Evolutionary conservation across 2,888 invertebrate genomes (phyloP).

Genomic region (Malthinus seriepunctatus): DNA sequence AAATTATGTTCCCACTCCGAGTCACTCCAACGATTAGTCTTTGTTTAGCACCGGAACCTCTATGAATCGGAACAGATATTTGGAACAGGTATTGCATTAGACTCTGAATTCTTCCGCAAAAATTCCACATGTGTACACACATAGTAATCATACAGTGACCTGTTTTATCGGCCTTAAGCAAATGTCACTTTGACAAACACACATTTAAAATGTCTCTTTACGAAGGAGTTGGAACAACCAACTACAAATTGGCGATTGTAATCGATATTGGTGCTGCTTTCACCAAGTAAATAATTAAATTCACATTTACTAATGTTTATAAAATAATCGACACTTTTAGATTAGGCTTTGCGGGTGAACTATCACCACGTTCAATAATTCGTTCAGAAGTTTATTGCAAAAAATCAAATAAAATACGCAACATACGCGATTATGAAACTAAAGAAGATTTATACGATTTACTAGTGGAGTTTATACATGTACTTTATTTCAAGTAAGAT

Average conservation of each 20-base stretch:
- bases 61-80: too few relatives aligned
- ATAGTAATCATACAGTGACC: too few relatives aligned
- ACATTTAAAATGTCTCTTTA: constrained; percentile 70
- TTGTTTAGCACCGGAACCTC: too few relatives aligned
- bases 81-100: too few relatives aligned
- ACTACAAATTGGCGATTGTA: constrained; percentile 88
- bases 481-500: constrained; percentile 81
- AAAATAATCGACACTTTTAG: constrained; percentile 56
- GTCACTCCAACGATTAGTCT: too few relatives aligned
- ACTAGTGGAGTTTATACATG: constrained; percentile 85
- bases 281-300: constrained; percentile 71
- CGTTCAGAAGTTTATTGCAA: constrained; percentile 75
- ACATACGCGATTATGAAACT: constrained; percentile 67
- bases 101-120: too few relatives aligned
- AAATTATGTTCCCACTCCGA: too few relatives aligned
- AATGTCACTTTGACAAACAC: too few relatives aligned
- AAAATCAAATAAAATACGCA: constrained; percentile 62
- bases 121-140: too few relatives aligned
- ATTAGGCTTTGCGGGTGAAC: constrained; percentile 91
- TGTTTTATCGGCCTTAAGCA: too few relatives aligned
- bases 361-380: constrained; percentile 85
- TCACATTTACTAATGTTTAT: constrained; percentile 2
- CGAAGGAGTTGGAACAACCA: constrained; percentile 76
- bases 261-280: constrained; percentile 89
- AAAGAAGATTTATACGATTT: constrained; percentile 79